Evolutionary conservation across 2,888 invertebrate species (phyloP).

Genomic region (Drosophila prostipennis): DNA sequence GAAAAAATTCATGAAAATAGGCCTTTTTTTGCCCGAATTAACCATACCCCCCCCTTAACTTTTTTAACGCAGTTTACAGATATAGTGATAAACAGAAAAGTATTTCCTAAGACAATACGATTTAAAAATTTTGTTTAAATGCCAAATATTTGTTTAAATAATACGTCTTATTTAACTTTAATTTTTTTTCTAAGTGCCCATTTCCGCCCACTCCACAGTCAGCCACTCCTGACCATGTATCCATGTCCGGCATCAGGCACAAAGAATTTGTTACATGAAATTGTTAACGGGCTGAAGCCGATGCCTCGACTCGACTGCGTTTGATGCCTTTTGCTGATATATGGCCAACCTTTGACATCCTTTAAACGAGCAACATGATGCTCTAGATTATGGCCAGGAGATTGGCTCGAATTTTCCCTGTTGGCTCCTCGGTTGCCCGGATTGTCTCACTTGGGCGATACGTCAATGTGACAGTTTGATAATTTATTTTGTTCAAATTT

Average conservation of each 20-base stretch:
- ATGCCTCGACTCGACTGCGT: slow-evolving; percentile 66
- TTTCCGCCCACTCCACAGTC: slow-evolving; percentile 18
- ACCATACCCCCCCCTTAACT: no score
- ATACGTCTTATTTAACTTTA: no score
- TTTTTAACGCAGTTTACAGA: no score
- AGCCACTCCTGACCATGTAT: slow-evolving; percentile 39
- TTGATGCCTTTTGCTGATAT: slow-evolving; percentile 78
- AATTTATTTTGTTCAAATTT: slow-evolving; percentile 79
- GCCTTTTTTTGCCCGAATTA: no score
- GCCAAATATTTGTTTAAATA: no score
- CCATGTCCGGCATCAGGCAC: slow-evolving; percentile 67
- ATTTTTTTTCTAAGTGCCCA: neutral
- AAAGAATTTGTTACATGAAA: slow-evolving; percentile 81
- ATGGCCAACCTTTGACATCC: slow-evolving; percentile 80
- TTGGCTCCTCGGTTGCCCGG: slow-evolving; percentile 17
- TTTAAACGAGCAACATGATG: slow-evolving; percentile 82
- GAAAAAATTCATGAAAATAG: no score
- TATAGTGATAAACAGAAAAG: no score
- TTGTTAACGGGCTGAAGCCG: slow-evolving; percentile 72
- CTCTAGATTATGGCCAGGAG: slow-evolving; percentile 78
- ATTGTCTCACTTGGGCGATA: slow-evolving; percentile 54
- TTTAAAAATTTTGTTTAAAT: no score
- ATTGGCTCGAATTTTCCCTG: slow-evolving; percentile 45
- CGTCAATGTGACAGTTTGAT: slow-evolving; percentile 80
- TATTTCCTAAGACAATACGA: no score